A percentile compares a stretch with the other conserved stretches of the same genome.
Conservation (phyloP, 2,797 vertebrate genomes). For the Schizothorax lantsangensis region DNA sequence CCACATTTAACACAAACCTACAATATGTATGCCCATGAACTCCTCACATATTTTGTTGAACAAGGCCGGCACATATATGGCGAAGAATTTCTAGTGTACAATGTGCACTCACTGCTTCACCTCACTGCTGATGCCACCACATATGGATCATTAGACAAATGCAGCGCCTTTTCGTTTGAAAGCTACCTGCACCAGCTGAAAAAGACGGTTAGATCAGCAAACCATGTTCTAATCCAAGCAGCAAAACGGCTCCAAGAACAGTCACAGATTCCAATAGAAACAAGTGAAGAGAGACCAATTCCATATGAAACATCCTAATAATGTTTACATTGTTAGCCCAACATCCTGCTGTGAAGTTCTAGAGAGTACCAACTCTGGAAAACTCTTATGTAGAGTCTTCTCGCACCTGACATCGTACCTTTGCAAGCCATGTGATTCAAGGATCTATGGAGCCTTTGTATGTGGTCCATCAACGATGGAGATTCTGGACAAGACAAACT, state of each 20-base stretch:
- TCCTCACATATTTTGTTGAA: no score
- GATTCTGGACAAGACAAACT: neutral
- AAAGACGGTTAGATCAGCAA: conserved; percentile 24
- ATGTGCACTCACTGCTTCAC: conserved; percentile 16
- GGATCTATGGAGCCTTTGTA: conserved; percentile 8
- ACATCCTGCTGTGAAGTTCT: conserved; percentile 43
- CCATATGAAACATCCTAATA: conserved; percentile 3
- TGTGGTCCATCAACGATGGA: conserved; percentile 16
- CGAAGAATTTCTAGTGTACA: neutral
- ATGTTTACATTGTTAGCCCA: conserved; percentile 28
- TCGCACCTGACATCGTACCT: conserved; percentile 6
- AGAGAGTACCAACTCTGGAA: neutral
- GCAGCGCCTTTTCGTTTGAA: conserved; percentile 37
- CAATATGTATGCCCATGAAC: no score
- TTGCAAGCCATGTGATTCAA: conserved; percentile 19
- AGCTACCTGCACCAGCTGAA: conserved; percentile 16
- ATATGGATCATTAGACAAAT: conserved; percentile 43
- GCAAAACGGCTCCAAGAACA: conserved; percentile 25
- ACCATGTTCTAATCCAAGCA: conserved; percentile 24
- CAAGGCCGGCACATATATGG: neutral
- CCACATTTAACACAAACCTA: no score
- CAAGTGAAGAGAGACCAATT: conserved; percentile 15
- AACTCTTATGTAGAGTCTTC: conserved; percentile 17
- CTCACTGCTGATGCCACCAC: conserved; percentile 34
- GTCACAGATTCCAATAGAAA: conserved; percentile 3